phyloP scores from a whole-genome alignment of 2,797 vertebrate species.

The Hyperoplus lanceolatus region DNA sequence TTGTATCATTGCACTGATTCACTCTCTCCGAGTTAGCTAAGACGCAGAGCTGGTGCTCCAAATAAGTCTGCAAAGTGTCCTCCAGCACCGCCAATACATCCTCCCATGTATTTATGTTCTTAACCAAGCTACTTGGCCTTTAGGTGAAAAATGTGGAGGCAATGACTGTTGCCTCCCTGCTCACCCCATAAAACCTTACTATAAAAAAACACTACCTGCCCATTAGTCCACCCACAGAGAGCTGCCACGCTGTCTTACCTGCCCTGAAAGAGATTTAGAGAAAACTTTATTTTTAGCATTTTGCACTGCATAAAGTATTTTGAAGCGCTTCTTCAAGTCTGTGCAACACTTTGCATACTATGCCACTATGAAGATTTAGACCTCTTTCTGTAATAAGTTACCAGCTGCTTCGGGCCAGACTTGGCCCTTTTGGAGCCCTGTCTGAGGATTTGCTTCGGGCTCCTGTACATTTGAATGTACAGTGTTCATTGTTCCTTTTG shows the following conservation, averaged over 20 bases:
- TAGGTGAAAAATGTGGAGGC: constrained; percentile 44
- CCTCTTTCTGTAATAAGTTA: constrained; percentile 12
- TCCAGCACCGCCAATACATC: background rate
- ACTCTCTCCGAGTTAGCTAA: constrained; percentile 17
- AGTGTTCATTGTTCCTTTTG: background rate
- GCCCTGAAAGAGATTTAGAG: constrained; percentile 44
- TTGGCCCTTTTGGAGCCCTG: background rate
- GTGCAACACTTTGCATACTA: constrained; percentile 26
- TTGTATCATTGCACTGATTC: constrained; percentile 41
- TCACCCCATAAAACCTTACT: constrained; percentile 19
- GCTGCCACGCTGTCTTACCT: constrained; percentile 23
- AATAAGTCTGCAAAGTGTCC: constrained; percentile 1
- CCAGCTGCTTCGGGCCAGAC: background rate
- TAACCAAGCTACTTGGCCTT: constrained; percentile 31
- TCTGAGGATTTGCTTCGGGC: constrained; percentile 3
- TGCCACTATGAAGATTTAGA: constrained; percentile 8
- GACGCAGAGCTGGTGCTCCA: constrained; percentile 8
- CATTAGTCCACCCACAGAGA: constrained; percentile 34
- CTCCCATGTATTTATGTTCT: constrained; percentile 21
- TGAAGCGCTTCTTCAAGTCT: constrained; percentile 22
- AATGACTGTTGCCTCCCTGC: background rate
- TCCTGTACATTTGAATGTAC: background rate
- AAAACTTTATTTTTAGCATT: constrained; percentile 42
- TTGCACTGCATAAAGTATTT: constrained; percentile 7
- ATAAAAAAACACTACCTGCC: constrained; percentile 28